phyloP scores from a whole-genome alignment of 2,113 vertebrate species.

The Emydocephalus ijimae region DNA sequence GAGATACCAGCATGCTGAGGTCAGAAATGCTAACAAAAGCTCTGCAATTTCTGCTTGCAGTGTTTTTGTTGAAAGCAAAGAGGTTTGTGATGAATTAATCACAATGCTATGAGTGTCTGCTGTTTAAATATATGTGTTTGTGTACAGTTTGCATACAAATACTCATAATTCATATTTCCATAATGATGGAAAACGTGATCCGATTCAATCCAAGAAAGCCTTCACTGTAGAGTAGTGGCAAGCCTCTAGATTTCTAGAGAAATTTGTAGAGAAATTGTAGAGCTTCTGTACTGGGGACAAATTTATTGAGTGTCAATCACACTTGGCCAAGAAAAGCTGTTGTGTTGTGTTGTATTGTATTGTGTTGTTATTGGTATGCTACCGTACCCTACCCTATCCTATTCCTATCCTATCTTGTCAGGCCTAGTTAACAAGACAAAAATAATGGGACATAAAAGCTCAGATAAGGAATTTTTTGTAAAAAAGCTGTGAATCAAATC shows the following conservation, averaged over 20 bases:
- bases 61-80: background rate
- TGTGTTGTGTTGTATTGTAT: no score
- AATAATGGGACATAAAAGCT: background rate
- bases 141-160: background rate
- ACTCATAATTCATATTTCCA: background rate
- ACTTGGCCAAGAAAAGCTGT: background rate
- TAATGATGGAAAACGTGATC: background rate
- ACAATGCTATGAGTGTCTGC: background rate
- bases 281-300: background rate
- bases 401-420: background rate
- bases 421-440: background rate
- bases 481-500: background rate
- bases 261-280: background rate
- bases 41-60: background rate
- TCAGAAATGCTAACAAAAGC: background rate
- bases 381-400: background rate
- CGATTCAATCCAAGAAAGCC: background rate
- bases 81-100: background rate
- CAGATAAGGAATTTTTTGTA: background rate
- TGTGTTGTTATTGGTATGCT: no score
- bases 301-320: background rate
- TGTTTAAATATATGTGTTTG: background rate
- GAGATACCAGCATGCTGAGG: background rate
- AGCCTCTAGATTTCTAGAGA: background rate
- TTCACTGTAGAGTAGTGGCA: background rate